A percentile compares a stretch with the other conserved stretches of the same genome.
Conservation (phyloP, 2,888 invertebrate species). For the Hemithea aestivaria region DNA sequence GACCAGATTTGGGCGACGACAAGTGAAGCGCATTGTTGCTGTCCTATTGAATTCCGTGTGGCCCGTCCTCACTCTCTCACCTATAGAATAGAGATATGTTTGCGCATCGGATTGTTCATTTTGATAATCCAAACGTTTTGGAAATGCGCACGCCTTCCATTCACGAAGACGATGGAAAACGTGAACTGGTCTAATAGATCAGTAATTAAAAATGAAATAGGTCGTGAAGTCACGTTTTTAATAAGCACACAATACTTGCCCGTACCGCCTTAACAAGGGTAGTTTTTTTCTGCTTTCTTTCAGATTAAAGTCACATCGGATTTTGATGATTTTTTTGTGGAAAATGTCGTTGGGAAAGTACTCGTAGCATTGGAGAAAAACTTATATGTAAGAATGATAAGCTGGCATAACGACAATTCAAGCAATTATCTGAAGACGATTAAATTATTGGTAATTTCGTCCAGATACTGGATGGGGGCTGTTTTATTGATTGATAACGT, state of each 20-base stretch:
- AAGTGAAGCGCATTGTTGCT: slow-evolving; percentile 68
- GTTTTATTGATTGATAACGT: too few relatives aligned
- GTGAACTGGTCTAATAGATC: slow-evolving; percentile 19
- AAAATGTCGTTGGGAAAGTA: too few relatives aligned
- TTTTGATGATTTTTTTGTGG: too few relatives aligned
- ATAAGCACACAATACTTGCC: slow-evolving; percentile 1
- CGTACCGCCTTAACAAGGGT: too few relatives aligned
- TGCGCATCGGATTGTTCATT: slow-evolving; percentile 61
- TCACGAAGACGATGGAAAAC: slow-evolving; percentile 33
- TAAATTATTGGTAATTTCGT: too few relatives aligned
- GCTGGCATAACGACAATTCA: too few relatives aligned
- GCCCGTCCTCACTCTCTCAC: slow-evolving; percentile 56
- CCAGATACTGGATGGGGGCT: too few relatives aligned
- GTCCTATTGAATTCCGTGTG: slow-evolving; percentile 70
- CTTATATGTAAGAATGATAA: too few relatives aligned
- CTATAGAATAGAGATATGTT: slow-evolving; percentile 57
- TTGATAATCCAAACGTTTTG: slow-evolving; percentile 56
- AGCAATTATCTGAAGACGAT: too few relatives aligned
- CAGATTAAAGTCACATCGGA: too few relatives aligned
- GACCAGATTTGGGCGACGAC: slow-evolving; percentile 72
- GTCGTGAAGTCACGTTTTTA: slow-evolving; percentile 38
- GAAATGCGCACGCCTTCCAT: slow-evolving; percentile 65
- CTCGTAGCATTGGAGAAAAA: too few relatives aligned
- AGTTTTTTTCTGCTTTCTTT: too few relatives aligned
- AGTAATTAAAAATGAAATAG: slow-evolving; percentile 21